A percentile compares a stretch with the other conserved stretches of the same genome.
Evolutionary conservation across 2,888 invertebrate genomes (phyloP).

Genomic region (Alloscopus bannaensis): DNA sequence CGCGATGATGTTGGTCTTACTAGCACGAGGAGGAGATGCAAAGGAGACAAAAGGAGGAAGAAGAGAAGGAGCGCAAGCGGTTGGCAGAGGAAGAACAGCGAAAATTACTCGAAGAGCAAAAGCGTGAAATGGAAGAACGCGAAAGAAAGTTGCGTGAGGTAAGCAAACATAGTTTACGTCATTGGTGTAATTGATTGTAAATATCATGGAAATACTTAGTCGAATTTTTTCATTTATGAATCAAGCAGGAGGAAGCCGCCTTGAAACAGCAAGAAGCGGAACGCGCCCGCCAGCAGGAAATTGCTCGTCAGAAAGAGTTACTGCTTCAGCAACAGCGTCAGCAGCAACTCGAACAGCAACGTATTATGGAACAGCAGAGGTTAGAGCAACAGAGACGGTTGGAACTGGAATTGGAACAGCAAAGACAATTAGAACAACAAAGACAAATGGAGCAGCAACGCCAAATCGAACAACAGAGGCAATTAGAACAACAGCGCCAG

Average conservation of each 20-base stretch:
- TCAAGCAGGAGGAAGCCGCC: constrained; percentile 63
- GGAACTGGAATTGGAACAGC: constrained; percentile 62
- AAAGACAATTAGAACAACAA: constrained; percentile 64
- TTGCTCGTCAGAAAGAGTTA: constrained; percentile 67
- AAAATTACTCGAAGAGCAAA: constrained; percentile 76
- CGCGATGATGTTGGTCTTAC: background rate
- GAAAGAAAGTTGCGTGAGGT: constrained; percentile 70
- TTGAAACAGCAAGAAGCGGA: constrained; percentile 68
- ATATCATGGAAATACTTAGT: background rate
- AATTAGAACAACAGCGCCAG: constrained; percentile 72
- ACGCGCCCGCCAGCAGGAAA: constrained; percentile 66
- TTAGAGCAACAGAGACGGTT: constrained; percentile 65
- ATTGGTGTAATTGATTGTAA: background rate
- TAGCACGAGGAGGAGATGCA: constrained; percentile 70
- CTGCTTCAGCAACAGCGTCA: constrained; percentile 70
- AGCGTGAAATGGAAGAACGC: constrained; percentile 72
- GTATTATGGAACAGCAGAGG: constrained; percentile 57
- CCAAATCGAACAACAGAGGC: constrained; percentile 61
- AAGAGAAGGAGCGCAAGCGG: constrained; percentile 78
- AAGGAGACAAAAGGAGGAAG: constrained; percentile 72
- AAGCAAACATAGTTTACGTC: constrained; percentile 72
- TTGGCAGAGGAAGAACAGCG: constrained; percentile 78
- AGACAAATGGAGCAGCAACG: constrained; percentile 71
- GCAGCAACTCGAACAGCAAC: constrained; percentile 70
- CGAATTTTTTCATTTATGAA: no score